Evolutionary conservation across 2,113 vertebrate species (phyloP), one percentile per base, ranked within the genome.

Genomic region (Macrotus californicus): DNA sequence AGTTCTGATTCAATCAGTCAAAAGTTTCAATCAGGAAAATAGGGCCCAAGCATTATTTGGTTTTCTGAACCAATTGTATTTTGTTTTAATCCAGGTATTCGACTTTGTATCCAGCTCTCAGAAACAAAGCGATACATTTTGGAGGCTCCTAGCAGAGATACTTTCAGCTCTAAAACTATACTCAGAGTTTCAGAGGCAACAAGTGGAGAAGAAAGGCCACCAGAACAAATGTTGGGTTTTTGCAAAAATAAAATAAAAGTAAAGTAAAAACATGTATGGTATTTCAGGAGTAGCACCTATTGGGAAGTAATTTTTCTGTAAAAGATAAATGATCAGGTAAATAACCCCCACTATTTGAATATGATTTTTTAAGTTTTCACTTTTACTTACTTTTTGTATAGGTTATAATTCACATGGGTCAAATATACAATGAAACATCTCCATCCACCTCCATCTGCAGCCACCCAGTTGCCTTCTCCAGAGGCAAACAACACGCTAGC

Each of bases 281-380:
- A 73, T 83, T 82, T 93, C 36, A 36, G n/a, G 43, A 91, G 72
- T 16, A 79, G 93, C 96, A 96, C 64, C 96, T 96, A 89, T 46
- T 86, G 95, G 91, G 21, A 39, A 31, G 31, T 73, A 75, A 76
- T 59, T 64, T 46, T 67, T 75, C 69, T 76, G 36, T 84, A 82
- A 94, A 95, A 43, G 39, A 72, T 94, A 94, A 93, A 52, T 50
- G 70, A 84, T 77, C 89, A 85, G 41, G 26, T 75, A 12, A 59
- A 82, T 52, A 73, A 86, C 7, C 5, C 26, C 43, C 6, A 87
- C 16, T 36, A 21, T 81, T 81, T 85, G 61, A 87, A 89, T 26
- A 70, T 22, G 36, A 24, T n/a, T 82, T 86, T 91, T 87, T 79
- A 3, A 34, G 8, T 64, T 88, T 87, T n/a, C 43, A 43, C 46